Conservation (phyloP, 2,888 invertebrate genomes). For the Dusona sp. region DNA sequence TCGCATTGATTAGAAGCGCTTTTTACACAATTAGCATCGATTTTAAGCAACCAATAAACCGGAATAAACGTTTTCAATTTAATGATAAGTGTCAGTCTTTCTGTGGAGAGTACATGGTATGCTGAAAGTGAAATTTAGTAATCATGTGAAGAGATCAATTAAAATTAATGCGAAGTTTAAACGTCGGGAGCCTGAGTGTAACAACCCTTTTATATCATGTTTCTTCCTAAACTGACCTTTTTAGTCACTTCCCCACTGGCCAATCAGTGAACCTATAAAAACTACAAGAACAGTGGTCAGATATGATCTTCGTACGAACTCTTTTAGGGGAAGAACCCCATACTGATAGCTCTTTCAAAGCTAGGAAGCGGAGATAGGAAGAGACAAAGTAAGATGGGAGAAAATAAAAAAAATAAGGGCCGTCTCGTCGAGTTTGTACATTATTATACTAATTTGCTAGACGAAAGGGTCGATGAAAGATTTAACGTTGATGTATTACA, state of each 20-base stretch:
- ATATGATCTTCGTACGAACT: slow-evolving; percentile 24
- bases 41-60: neutral
- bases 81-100: neutral
- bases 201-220: neutral
- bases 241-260: neutral
- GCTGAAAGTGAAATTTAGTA: neutral
- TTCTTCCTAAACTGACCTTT: slow-evolving; percentile 23
- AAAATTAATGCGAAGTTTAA: slow-evolving; percentile 4
- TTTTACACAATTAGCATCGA: neutral
- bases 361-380: neutral
- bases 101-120: neutral
- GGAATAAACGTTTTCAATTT: neutral
- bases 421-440: slow-evolving; percentile 50
- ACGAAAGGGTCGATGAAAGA: slow-evolving; percentile 53
- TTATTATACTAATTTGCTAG: slow-evolving; percentile 62
- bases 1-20: neutral
- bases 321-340: slow-evolving; percentile 19
- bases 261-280: slow-evolving; percentile 27
- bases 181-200: neutral
- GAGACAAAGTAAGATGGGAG: neutral
- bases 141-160: neutral
- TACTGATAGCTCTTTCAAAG: neutral
- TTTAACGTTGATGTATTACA: slow-evolving; percentile 62
- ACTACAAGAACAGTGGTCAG: neutral
- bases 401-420: slow-evolving; percentile 40